These are phyloP conservation scores for Heterodera filipjevi DNA, from an alignment of 2,888 invertebrate species.

Conservation along the genomic window DNA sequence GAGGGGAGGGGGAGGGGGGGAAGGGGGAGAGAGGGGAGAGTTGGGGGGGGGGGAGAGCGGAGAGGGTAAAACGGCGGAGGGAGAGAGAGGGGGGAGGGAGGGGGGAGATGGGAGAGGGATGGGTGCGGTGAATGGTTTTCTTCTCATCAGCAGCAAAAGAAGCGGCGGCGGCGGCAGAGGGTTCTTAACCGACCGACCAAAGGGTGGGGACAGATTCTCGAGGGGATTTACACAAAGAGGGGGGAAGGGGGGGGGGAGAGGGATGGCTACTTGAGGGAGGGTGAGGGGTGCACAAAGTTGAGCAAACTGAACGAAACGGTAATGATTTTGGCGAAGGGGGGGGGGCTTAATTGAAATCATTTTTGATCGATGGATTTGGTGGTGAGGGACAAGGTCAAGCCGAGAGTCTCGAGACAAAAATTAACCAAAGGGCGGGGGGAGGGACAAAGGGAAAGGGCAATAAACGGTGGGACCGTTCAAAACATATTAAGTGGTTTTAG, in stretches of 20 bases:
- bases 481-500: neutral
- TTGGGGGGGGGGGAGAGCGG: neutral
- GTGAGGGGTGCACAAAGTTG: neutral
- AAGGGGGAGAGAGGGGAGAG: neutral
- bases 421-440: neutral
- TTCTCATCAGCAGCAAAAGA: neutral
- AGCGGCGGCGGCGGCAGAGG: neutral
- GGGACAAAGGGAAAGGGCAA: neutral
- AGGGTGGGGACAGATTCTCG: neutral
- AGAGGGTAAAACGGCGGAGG: neutral
- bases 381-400: neutral
- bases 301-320: conserved; percentile 11
- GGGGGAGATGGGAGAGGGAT: neutral
- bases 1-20: neutral
- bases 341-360: conserved; percentile 2
- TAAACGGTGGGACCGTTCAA: neutral
- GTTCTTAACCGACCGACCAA: conserved; percentile 9
- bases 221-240: conserved; percentile 10
- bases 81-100: neutral
- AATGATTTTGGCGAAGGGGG: neutral
- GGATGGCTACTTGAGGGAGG: neutral
- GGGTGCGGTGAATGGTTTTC: conserved; percentile 12
- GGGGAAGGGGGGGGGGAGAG: neutral
- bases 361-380: neutral
- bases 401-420: neutral